Conservation (phyloP, 1,140 invertebrate genomes). For the Leptopilina boulardi region DNA sequence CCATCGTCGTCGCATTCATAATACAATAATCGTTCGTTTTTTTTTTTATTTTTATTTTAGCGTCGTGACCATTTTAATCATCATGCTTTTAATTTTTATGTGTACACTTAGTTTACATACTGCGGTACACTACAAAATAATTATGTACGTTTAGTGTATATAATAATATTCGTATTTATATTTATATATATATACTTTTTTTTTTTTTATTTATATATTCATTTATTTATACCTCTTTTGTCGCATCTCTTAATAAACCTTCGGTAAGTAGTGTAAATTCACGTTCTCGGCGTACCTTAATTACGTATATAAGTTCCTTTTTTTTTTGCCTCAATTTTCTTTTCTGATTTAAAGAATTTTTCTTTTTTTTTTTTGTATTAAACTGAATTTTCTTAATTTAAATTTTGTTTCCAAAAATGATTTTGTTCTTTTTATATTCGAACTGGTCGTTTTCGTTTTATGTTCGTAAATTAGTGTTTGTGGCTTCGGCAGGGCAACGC, state of each 20-base stretch:
- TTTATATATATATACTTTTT: constrained; percentile 55
- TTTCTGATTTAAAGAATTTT: no score
- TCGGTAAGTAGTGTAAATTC: constrained; percentile 67
- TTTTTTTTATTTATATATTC: constrained; percentile 68
- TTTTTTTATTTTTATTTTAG: no score
- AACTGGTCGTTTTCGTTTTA: constrained; percentile 36
- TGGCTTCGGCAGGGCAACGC: constrained; percentile 59
- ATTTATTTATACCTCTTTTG: constrained; percentile 71
- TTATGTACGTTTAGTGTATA: constrained; percentile 67
- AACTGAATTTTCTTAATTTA: constrained; percentile 14
- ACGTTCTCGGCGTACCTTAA: constrained; percentile 61
- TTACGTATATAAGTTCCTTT: constrained; percentile 61
- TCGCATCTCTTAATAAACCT: constrained; percentile 58
- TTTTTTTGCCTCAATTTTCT: constrained; percentile 42
- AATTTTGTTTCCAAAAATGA: no score
- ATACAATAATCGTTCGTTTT: constrained; percentile 64
- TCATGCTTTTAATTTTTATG: constrained; percentile 59
- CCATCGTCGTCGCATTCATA: constrained; percentile 65
- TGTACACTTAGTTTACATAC: constrained; percentile 76
- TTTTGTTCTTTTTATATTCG: constrained; percentile 43
- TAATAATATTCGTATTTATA: constrained; percentile 66
- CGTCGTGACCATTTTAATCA: constrained; percentile 60
- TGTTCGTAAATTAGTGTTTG: constrained; percentile 39
- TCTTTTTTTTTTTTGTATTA: background rate
- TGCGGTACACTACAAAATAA: constrained; percentile 75